Percentiles rank a stretch among this genome's conserved stretches.
These are phyloP conservation scores for Pedetes capensis DNA, from an alignment of 2,113 vertebrate genomes.

Conservation along the genomic window DNA sequence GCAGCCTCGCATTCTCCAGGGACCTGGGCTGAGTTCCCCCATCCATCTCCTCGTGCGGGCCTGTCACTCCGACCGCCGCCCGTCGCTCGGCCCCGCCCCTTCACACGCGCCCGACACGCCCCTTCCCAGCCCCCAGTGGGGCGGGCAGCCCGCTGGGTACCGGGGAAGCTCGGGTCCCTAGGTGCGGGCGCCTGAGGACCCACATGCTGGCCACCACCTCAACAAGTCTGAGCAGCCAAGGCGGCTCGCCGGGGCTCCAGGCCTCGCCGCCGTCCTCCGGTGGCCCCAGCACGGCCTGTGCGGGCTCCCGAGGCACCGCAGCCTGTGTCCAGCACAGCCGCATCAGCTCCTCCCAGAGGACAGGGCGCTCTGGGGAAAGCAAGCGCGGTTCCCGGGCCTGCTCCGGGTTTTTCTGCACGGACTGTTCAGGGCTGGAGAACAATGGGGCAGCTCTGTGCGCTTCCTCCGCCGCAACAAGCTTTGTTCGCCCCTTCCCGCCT, in stretches of 20 bases:
- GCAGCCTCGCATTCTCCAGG: not conserved
- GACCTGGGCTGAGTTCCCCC: not conserved
- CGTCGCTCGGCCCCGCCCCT: slow-evolving; percentile 56
- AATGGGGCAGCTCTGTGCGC: slow-evolving; percentile 63
- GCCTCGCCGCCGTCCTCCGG: not conserved
- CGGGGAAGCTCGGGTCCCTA: not conserved
- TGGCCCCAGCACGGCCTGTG: not conserved
- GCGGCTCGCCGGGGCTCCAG: not conserved
- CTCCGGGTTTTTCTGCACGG: not conserved
- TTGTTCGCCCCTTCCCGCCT: slow-evolving; percentile 72
- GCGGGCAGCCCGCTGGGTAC: not conserved
- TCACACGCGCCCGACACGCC: slow-evolving; percentile 56
- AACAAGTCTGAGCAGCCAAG: slow-evolving; percentile 35
- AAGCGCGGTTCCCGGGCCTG: not conserved
- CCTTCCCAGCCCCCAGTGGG: slow-evolving; percentile 59
- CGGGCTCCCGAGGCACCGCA: not conserved
- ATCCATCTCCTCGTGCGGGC: too few species aligned
- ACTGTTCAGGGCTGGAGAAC: slow-evolving; percentile 64
- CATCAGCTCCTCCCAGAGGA: not conserved
- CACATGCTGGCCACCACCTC: not conserved
- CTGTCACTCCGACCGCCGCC: not conserved
- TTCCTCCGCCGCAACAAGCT: slow-evolving; percentile 61
- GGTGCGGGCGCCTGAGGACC: not conserved
- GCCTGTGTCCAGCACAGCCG: not conserved
- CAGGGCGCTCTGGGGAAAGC: not conserved